Evolutionary conservation across 2,888 invertebrate genomes (phyloP), one percentile per base, ranked within the genome.

Genomic region (Andrena praecox): DNA sequence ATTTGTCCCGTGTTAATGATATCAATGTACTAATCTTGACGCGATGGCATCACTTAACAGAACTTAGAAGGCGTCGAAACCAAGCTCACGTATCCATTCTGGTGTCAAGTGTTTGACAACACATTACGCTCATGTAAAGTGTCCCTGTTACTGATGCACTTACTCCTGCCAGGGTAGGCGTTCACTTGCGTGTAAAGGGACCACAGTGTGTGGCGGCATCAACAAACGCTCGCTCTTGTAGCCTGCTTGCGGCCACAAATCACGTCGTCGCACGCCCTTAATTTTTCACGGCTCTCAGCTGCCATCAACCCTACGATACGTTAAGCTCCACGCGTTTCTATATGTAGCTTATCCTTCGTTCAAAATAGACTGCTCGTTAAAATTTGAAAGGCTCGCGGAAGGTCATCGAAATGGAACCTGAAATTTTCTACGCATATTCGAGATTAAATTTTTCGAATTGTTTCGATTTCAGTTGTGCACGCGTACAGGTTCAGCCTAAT

Each of bases 91-190:
- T 85, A 88, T 81, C 87, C 81, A 88, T 85, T 87, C 69, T 66
- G 86, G 80, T 78, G 85, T 87, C 83, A 78, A 91, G 88, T 91
- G 90, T 91, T 91, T 89, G 88, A 90, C 89, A 90, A 88, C 86
- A 82, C 86, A 81, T 86, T 86, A 80, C 74, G 73, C 80, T 77
- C 82, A 76, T 81, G 86, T 87, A 75, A 85, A 87, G 83, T 83
- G 77, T 69, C 74, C 64, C 70, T 63, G 83, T 85, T 74, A 80
- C 52, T 33, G 66, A 73, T 54, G 69, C 70, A 64, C 67, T 50
- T 56, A 72, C 73, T 80, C 69, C 73, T 64, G 62, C 72, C 75
- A 73, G 76, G 77, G 77, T 77, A 69, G 81, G 73, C 63, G 77
- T 76, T 72, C 68, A 80, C 76, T 80, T 85, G 80, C 75, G 75